These are phyloP conservation scores for Takifugu ocellatus DNA, from an alignment of 2,797 vertebrate species.

Conservation along the genomic window DNA sequence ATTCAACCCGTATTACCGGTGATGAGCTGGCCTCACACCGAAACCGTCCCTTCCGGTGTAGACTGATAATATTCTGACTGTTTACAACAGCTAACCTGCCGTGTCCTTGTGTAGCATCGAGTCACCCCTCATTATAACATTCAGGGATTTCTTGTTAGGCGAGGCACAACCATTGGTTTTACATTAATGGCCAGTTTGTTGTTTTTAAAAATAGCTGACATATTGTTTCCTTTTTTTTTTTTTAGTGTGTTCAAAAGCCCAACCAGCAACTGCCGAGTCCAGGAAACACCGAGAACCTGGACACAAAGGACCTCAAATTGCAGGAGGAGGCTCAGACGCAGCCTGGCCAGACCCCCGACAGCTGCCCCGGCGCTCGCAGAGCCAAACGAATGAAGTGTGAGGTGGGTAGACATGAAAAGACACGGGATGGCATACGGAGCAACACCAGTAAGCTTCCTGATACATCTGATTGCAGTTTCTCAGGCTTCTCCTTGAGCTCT, in stretches of 20 bases:
- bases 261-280: conserved; percentile 70
- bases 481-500: too few relatives aligned
- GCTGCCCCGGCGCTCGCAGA: conserved; percentile 79
- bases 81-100: too few relatives aligned
- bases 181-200: neutral
- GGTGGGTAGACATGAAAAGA: conserved; percentile 64
- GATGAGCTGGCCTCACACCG: conserved; percentile 1
- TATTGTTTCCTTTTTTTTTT: conserved; percentile 36
- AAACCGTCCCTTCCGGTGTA: neutral
- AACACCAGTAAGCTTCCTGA: too few relatives aligned
- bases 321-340: conserved; percentile 84
- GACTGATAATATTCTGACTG: too few relatives aligned
- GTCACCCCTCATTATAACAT: neutral
- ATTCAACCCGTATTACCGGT: neutral
- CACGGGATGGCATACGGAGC: too few relatives aligned
- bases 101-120: neutral
- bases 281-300: conserved; percentile 76
- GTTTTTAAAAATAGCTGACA: conserved; percentile 7
- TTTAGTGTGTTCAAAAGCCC: conserved; percentile 85
- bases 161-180: neutral
- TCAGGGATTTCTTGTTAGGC: conserved; percentile 33
- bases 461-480: too few relatives aligned
- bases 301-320: conserved; percentile 84
- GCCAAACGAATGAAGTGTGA: conserved; percentile 90
- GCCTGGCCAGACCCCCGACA: conserved; percentile 72